These are phyloP conservation scores for Mastomys coucha DNA, from an alignment of 2,113 vertebrate genomes.

Conservation along the genomic window DNA sequence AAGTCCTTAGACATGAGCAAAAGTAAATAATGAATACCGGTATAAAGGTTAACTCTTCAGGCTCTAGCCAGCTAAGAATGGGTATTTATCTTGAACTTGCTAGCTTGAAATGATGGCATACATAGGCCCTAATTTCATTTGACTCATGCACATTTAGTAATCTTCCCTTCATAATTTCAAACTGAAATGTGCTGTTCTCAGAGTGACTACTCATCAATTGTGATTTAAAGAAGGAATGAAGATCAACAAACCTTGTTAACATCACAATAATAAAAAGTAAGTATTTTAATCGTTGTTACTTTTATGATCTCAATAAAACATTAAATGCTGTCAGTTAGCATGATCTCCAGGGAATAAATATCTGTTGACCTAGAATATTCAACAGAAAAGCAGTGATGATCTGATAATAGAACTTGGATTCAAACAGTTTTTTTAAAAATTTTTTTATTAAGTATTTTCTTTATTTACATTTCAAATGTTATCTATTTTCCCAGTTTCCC, in stretches of 20 bases:
- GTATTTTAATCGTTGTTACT: not conserved
- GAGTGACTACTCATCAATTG: not conserved
- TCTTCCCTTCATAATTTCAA: not conserved
- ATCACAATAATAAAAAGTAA: not conserved
- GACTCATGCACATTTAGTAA: not conserved
- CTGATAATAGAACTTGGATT: not conserved
- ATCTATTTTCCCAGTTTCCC: too few relatives aligned
- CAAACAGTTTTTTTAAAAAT: not conserved
- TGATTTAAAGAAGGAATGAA: not conserved
- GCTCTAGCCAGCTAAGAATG: not conserved
- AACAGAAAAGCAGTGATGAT: constrained; percentile 21
- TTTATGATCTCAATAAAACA: not conserved
- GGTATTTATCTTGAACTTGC: not conserved
- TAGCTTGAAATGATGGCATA: not conserved
- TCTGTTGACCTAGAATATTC: constrained; percentile 44
- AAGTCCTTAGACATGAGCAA: not conserved
- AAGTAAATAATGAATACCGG: not conserved
- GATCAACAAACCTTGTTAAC: not conserved
- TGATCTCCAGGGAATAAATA: not conserved
- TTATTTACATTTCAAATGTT: too few relatives aligned
- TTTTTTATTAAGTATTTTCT: too few relatives aligned
- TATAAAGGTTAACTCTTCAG: not conserved
- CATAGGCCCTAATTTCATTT: not conserved
- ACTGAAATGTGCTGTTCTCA: not conserved
- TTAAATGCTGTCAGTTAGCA: not conserved